phyloP scores from a whole-genome alignment of 2,888 invertebrate genomes.

The Rhagonycha lutea region DNA sequence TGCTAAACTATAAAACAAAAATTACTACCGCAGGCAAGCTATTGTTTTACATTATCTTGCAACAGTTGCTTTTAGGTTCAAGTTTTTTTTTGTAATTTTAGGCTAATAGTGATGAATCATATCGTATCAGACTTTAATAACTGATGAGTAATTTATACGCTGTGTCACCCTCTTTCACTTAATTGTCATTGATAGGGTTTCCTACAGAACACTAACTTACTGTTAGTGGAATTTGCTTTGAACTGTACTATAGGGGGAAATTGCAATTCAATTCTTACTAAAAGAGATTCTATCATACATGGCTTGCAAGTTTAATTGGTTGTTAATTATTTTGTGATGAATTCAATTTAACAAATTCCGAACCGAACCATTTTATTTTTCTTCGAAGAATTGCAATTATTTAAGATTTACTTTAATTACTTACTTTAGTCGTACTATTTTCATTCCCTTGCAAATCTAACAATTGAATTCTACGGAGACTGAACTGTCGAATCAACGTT shows the following conservation, averaged over 20 bases:
- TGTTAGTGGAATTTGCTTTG: background rate
- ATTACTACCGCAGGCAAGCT: background rate
- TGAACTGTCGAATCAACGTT: conserved; percentile 17
- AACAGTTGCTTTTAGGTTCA: background rate
- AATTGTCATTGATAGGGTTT: conserved; percentile 20
- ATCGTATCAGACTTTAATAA: conserved; percentile 16
- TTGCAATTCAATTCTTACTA: background rate
- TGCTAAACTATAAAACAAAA: background rate
- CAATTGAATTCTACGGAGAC: conserved; percentile 17
- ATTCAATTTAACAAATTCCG: background rate
- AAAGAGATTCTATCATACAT: background rate
- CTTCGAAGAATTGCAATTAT: background rate
- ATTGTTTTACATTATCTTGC: background rate
- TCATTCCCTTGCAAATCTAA: conserved; percentile 6
- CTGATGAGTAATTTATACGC: conserved; percentile 22
- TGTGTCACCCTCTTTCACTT: conserved; percentile 14
- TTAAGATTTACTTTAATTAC: background rate
- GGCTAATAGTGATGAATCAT: conserved; percentile 12
- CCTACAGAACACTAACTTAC: conserved; percentile 9
- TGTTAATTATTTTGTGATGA: background rate
- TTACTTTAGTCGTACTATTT: background rate
- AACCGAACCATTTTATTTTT: background rate
- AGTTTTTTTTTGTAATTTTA: background rate
- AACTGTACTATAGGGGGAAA: background rate
- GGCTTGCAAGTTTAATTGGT: background rate